phyloP scores from a whole-genome alignment of 2,113 vertebrate species.

The Mirounga angustirostris region DNA sequence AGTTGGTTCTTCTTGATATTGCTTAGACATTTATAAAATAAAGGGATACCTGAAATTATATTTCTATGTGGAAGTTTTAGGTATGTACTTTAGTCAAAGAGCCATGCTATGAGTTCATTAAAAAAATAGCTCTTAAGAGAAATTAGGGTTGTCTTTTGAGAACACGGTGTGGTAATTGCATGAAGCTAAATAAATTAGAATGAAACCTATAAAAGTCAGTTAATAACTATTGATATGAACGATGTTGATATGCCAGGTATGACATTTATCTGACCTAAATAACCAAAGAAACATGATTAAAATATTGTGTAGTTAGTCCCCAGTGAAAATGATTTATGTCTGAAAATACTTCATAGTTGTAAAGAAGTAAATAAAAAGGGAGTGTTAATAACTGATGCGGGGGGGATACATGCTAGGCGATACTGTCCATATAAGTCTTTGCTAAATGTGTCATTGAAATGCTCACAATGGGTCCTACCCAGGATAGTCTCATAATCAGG shows the following conservation, averaged over 20 bases:
- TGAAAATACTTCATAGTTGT: neutral
- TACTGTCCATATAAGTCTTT: neutral
- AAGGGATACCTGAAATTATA: neutral
- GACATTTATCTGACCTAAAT: slow-evolving; percentile 23
- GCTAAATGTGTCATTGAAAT: neutral
- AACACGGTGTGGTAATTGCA: neutral
- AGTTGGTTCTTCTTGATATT: neutral
- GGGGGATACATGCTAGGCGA: neutral
- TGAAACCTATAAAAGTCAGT: neutral
- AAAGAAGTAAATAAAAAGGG: slow-evolving; percentile 14
- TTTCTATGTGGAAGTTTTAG: neutral
- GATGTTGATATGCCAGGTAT: neutral
- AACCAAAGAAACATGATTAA: neutral
- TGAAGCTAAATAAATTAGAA: slow-evolving; percentile 37
- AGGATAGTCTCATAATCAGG: neutral
- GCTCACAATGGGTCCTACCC: neutral
- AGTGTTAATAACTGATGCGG: neutral
- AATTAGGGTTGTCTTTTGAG: neutral
- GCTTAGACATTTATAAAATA: neutral
- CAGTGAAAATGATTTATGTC: slow-evolving; percentile 21
- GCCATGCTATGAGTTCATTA: neutral
- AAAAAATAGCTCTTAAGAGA: neutral
- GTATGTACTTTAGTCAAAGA: neutral
- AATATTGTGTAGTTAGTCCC: neutral
- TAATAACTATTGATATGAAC: neutral